Base-by-base conservation (phyloP, 2,113 vertebrate genomes). In the Indri indri region DNA sequence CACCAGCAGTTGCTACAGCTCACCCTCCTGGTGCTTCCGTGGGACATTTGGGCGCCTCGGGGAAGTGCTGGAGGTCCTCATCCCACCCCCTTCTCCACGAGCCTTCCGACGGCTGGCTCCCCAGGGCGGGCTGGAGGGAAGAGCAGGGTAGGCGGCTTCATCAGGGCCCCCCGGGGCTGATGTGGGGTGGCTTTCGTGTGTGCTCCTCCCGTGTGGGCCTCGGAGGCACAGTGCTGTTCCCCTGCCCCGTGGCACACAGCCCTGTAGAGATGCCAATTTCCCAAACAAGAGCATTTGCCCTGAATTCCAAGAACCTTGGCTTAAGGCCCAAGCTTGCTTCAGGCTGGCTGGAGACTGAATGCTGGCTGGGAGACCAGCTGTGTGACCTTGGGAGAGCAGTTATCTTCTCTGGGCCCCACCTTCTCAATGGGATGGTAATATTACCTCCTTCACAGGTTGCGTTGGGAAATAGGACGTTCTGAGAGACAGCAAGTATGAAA, bases 151-250 rank as follows among this genome's bases (percentile, higher is more conserved):
- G 52, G 32, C 1, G 8, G 40, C 14, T 45, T 52, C 18, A 2
- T 42, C 0, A 30, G 45, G 32, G 63, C 9, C 12, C 25, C 23
- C 45, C n/a, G 37, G 20, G 9, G 9, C 30, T 3, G 27, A 32
- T 3, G 0, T 61, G 18, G 47, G 8, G 1, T 23, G 6, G 47
- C 40, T 23, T 30, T 14, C 8, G 13, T 11, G 17, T 34, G 50
- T 63, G 11, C 8, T 59, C 10, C 13, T 79, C n/a, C 63, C 6
- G 23, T 40, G 63, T 34, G 20, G 30, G 22, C 18, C 34, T 13
- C 5, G 7, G 27, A 8, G 34, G 71, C 8, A 4, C 8, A 3
- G 57, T 3, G 4, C 1, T 45, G 18, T 1, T 18, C 9, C 52
- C 50, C 14, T 23, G 27, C 13, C 54, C 27, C 0, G 17, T n/a